Conservation (phyloP, 2,113 vertebrate species). For the Ciconia stormi region DNA sequence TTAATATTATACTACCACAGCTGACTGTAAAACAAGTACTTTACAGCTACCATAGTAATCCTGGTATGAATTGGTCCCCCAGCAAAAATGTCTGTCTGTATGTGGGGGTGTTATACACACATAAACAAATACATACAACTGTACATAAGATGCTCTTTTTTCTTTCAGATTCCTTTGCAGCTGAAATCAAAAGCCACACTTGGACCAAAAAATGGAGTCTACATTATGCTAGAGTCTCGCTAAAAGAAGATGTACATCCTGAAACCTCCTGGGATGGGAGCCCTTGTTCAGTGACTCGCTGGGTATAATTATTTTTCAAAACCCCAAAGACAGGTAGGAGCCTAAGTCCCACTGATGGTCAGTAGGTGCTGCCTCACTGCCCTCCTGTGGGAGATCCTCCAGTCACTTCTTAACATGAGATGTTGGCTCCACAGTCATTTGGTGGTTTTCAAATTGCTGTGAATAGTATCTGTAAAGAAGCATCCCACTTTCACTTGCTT, state of each 20-base stretch:
- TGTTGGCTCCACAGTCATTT: not conserved
- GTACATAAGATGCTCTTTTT: not conserved
- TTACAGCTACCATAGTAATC: not conserved
- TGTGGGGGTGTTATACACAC: not conserved
- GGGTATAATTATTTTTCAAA: not conserved
- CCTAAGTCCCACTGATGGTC: not conserved
- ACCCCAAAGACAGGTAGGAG: not conserved
- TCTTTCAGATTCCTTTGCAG: conserved; percentile 86
- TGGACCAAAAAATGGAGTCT: conserved; percentile 87
- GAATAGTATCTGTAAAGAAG: not conserved
- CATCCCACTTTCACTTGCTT: not conserved
- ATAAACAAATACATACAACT: not conserved
- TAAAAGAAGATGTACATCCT: not conserved
- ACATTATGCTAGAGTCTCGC: conserved; percentile 78
- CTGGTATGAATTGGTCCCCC: not conserved
- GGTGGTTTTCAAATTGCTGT: not conserved
- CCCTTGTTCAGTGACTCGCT: not conserved
- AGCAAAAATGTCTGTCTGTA: not conserved
- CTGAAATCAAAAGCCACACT: conserved; percentile 85
- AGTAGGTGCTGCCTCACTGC: not conserved
- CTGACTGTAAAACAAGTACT: conserved; percentile 4
- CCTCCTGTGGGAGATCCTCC: not conserved
- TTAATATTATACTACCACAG: conserved; percentile 5
- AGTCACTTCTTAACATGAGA: not conserved
- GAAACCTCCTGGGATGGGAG: not conserved